Evolutionary conservation across 2,888 invertebrate genomes (phyloP), one percentile per base, ranked within the genome.

Genomic region (Podabrus alpinus): DNA sequence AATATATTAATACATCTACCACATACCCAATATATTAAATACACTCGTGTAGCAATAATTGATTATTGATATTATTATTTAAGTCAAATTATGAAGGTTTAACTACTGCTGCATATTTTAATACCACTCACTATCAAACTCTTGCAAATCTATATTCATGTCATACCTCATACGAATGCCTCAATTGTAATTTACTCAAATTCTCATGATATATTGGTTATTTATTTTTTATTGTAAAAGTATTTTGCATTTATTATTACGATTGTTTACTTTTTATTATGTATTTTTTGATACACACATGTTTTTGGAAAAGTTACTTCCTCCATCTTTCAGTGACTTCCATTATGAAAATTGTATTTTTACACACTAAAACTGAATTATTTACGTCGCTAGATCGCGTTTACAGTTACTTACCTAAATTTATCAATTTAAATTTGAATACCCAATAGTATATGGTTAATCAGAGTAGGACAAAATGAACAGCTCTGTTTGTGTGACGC

Each of bases 401-500:
- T 45, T 45, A n/a, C 45, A n/a, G 45, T 45, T 45, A 45, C 45
- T 45, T 45, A 45, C n/a, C 45, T 45, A 45, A n/a, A 45, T 45
- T 45, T 45, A 45, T n/a, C 45, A 45, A 45, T 45, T 45, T 45
- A 45, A 45, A 45, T 64, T 64, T 64, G 21, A 64, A 21, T 64
- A 19, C 61, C 61, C 17, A 61, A 16, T 61, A 16, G 62, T 19
- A 29, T 69, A 73, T 73, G 66, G 73, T 24, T 75, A 73, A 72
- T 73, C 69, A 66, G 59, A 45, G 70, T 73, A 45, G 72, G 72
- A 79, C 72, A 77, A 77, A 45, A 77, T 77, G 76, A 79, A 73
- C 73, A 75, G 71, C 66, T 70, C 67, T 67, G 68, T 69, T 71
- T 68, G 75, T 75, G 71, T 79, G 79, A 78, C 77, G 79, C 79